Percentiles rank a stretch among this genome's conserved stretches.
These are phyloP conservation scores for Drosophila subsilvestris DNA, from an alignment of 2,888 invertebrate species.

Conservation along the genomic window DNA sequence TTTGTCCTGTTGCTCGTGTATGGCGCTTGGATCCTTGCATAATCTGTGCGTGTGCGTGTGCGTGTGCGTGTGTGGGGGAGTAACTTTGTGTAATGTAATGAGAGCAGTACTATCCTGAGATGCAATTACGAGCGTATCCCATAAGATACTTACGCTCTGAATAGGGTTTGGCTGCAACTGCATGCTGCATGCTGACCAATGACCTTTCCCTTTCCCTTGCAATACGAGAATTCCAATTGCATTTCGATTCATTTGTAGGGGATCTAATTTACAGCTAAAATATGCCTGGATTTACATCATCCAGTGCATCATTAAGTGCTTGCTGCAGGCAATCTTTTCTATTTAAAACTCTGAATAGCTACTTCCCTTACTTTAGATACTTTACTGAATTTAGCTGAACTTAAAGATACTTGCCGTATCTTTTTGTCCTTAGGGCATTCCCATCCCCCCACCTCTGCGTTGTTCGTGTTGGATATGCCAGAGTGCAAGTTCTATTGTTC, in stretches of 20 bases:
- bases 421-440: background rate
- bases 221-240: too few species aligned
- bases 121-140: background rate
- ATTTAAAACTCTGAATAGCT: too few species aligned
- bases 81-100: background rate
- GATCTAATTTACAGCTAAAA: too few species aligned
- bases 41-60: background rate
- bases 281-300: too few species aligned
- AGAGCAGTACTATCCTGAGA: background rate
- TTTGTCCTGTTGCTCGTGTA: background rate
- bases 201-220: too few species aligned
- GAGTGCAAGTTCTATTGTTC: constrained; percentile 27
- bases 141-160: background rate
- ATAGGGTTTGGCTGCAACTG: background rate
- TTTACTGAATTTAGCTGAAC: background rate
- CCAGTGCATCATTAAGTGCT: too few species aligned
- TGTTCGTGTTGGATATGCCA: constrained; percentile 1
- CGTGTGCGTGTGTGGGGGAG: constrained; percentile 1
- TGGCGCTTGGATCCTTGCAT: background rate
- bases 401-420: background rate
- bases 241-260: too few species aligned
- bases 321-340: too few species aligned
- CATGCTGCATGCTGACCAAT: too few species aligned
- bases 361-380: background rate
- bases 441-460: background rate